Evolutionary conservation across 1,140 invertebrate species (phyloP).

Genomic region (Polypedilum pembai): DNA sequence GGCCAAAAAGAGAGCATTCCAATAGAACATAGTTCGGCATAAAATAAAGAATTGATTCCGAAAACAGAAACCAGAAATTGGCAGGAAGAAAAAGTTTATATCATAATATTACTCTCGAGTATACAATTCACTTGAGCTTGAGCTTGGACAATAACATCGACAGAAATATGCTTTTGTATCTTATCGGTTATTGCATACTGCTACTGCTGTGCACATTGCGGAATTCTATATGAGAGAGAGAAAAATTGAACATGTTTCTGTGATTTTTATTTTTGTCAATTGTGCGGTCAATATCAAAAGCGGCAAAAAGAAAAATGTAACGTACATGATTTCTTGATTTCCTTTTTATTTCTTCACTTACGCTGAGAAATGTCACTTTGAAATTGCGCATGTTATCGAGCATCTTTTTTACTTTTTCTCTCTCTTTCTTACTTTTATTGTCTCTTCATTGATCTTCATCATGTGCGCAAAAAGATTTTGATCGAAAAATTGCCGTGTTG

Average conservation of each 20-base stretch:
- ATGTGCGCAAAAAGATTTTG: not conserved
- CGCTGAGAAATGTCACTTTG: not conserved
- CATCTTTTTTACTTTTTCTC: not conserved
- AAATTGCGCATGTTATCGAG: not conserved
- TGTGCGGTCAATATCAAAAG: not conserved
- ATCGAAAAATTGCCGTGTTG: not conserved
- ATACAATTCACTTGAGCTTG: not conserved
- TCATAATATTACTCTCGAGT: conserved; percentile 13
- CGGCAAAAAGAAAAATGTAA: conserved; percentile 5
- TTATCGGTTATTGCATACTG: not conserved
- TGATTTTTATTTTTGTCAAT: conserved; percentile 1
- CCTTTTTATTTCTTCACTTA: not conserved
- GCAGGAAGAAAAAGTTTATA: conserved; percentile 25
- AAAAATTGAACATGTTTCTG: conserved; percentile 13
- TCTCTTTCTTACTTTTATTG: not conserved
- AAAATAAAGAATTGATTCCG: conserved; percentile 1
- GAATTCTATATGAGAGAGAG: not conserved
- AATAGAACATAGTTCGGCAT: conserved; percentile 18
- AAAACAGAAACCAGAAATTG: not conserved
- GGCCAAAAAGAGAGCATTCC: not conserved
- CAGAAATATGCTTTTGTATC: conserved; percentile 12
- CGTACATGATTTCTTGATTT: not conserved
- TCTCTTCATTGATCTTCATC: not conserved
- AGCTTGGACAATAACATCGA: not conserved
- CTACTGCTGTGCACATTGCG: not conserved